A percentile compares a stretch with the other conserved stretches of the same genome.
Conservation (phyloP, 2,888 invertebrate species). For the Erebia ligea region DNA sequence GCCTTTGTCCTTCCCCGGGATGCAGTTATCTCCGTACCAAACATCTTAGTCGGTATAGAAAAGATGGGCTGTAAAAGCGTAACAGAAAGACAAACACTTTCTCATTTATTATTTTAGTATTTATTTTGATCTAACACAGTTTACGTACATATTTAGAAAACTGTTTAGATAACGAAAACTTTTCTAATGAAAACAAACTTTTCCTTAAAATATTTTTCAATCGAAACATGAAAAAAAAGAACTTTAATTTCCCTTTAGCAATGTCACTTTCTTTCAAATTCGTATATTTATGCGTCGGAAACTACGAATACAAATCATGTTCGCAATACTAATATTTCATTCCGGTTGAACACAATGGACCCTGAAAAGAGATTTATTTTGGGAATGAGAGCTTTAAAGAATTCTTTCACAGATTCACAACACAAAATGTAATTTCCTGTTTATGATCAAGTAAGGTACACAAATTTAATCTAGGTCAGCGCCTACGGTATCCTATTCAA, state of each 20-base stretch:
- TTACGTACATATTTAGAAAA: background rate
- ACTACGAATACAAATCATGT: conserved; percentile 19
- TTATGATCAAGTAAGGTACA: conserved; percentile 1
- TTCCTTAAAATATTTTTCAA: background rate
- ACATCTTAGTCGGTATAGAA: no score
- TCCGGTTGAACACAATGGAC: conserved; percentile 6
- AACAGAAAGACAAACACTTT: no score
- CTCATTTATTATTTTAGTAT: no score
- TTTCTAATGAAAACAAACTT: background rate
- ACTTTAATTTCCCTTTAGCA: background rate
- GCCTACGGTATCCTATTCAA: background rate
- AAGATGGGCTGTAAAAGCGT: no score
- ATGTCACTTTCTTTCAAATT: conserved; percentile 9
- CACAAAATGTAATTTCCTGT: conserved; percentile 16
- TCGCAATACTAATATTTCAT: conserved; percentile 21
- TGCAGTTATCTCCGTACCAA: no score
- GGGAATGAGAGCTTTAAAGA: conserved; percentile 10
- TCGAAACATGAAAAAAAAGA: background rate
- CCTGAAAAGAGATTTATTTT: conserved; percentile 11
- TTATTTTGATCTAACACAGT: no score
- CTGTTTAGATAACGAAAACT: background rate
- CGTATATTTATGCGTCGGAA: conserved; percentile 11
- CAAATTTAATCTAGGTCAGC: background rate
- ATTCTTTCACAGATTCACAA: conserved; percentile 2
- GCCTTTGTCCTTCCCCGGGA: no score